Percentiles rank a stretch among this genome's conserved stretches.
These are phyloP conservation scores for Eristalinus aeneus DNA, from an alignment of 2,888 invertebrate species.

Conservation along the genomic window DNA sequence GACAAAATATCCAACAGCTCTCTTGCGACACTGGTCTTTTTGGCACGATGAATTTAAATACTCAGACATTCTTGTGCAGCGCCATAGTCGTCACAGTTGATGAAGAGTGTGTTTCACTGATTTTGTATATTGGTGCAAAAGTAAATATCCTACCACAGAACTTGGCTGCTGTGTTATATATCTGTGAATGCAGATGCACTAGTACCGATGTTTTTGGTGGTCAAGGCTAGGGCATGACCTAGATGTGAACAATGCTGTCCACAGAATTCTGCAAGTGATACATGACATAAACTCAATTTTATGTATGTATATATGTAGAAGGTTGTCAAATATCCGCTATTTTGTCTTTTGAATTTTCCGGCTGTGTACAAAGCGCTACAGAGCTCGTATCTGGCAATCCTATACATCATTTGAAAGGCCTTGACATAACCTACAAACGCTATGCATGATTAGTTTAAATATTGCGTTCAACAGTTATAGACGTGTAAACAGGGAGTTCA, in stretches of 20 bases:
- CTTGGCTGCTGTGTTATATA: background rate
- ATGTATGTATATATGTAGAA: too few relatives aligned
- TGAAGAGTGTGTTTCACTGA: conserved; percentile 39
- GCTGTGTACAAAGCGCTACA: too few relatives aligned
- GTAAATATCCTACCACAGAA: conserved; percentile 1
- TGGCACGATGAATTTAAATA: conserved; percentile 40
- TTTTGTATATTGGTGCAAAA: conserved; percentile 40
- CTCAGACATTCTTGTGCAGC: conserved; percentile 13
- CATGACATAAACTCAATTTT: background rate
- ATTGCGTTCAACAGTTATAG: too few relatives aligned
- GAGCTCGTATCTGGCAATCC: too few relatives aligned
- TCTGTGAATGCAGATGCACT: conserved; percentile 12
- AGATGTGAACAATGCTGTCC: conserved; percentile 26
- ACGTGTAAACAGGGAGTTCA: too few relatives aligned
- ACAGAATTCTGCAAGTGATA: background rate
- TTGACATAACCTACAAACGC: too few relatives aligned
- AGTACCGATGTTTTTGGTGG: conserved; percentile 29
- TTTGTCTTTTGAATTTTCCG: too few relatives aligned
- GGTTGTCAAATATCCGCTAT: too few relatives aligned
- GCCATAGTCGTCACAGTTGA: background rate
- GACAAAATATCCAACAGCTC: background rate
- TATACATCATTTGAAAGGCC: too few relatives aligned
- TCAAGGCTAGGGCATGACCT: conserved; percentile 59
- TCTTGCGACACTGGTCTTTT: conserved; percentile 50
- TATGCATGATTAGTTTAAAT: too few relatives aligned